Evolutionary conservation across 2,797 vertebrate species (phyloP), one percentile per base, ranked within the genome.

Genomic region (Pipistrellus nathusii): DNA sequence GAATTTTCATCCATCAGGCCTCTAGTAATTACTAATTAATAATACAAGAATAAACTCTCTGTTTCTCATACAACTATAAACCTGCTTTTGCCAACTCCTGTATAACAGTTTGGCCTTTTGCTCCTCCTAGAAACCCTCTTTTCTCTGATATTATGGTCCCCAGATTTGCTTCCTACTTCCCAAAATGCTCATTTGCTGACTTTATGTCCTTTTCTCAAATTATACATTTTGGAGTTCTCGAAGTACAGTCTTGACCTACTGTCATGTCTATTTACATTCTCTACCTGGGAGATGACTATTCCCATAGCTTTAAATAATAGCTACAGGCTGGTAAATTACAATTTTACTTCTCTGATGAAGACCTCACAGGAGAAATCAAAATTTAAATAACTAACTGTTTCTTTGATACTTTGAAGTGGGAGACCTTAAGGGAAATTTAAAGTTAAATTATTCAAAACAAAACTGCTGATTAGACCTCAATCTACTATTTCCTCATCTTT

Each of bases 361-460:
- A 91, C 9, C 44, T 93, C 48, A 55, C 62, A 64, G 51, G 25
- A 78, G 82, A 88, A 44, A 85, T 48, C 20, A 41, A 85, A 69
- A 90, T 93, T 80, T 73, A 77, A 44, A 76, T 84, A 91, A 59
- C 30, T 85, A 80, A 85, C 53, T 80, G 27, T 38, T 12, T 18
- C 27, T 95, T 84, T 76, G 18, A 81, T 86, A 64, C 11, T 86
- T 88, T 71, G 12, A 76, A 80, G 35, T 32, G 21, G 23, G 27
- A 57, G 48, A 53, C 3, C 8, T 81, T 91, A 81, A 80, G n/a
- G 53, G 32, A 92, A 93, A n/a, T 17, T 82, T 53, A 44, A 75
- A 69, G 27, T 92, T 85, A 92, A 95, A 85, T 90, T 88, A 80
- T 55, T 59, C 66, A 51, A 90, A 88, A 81, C n/a, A 66, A 84